A percentile compares a stretch with the other conserved stretches of the same genome.
Evolutionary conservation across 1,140 invertebrate genomes (phyloP).

Genomic region (Ericerus pela): DNA sequence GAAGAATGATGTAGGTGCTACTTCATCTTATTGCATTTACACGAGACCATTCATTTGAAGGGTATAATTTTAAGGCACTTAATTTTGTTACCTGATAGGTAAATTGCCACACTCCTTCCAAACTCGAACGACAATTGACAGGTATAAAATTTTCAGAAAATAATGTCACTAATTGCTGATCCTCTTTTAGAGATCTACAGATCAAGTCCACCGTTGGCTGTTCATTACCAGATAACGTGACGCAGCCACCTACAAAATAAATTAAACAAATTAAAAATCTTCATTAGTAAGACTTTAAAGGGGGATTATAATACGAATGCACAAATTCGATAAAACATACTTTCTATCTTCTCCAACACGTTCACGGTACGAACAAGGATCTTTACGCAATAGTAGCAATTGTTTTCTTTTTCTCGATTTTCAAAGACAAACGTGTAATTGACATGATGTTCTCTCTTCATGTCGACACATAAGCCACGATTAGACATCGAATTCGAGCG

Average conservation of each 20-base stretch:
- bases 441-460: slow-evolving; percentile 53
- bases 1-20: background rate
- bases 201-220: slow-evolving; percentile 59
- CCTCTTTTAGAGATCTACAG: slow-evolving; percentile 51
- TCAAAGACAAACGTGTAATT: slow-evolving; percentile 77
- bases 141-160: slow-evolving; percentile 82
- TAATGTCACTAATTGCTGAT: slow-evolving; percentile 68
- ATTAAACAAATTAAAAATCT: background rate
- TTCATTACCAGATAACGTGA: slow-evolving; percentile 43
- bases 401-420: slow-evolving; percentile 35
- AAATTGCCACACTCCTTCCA: slow-evolving; percentile 92
- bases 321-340: no score
- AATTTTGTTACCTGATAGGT: slow-evolving; percentile 54
- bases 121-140: slow-evolving; percentile 77
- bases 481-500: slow-evolving; percentile 57
- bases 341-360: slow-evolving; percentile 76
- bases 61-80: background rate
- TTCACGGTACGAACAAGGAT: slow-evolving; percentile 74
- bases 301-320: no score
- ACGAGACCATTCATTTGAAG: background rate
- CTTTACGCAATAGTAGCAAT: slow-evolving; percentile 73
- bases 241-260: slow-evolving; percentile 46
- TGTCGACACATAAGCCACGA: slow-evolving; percentile 52
- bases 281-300: no score
- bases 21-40: background rate